Evolutionary conservation across 2,113 vertebrate genomes (phyloP).

Genomic region (Megaceryle maxima): DNA sequence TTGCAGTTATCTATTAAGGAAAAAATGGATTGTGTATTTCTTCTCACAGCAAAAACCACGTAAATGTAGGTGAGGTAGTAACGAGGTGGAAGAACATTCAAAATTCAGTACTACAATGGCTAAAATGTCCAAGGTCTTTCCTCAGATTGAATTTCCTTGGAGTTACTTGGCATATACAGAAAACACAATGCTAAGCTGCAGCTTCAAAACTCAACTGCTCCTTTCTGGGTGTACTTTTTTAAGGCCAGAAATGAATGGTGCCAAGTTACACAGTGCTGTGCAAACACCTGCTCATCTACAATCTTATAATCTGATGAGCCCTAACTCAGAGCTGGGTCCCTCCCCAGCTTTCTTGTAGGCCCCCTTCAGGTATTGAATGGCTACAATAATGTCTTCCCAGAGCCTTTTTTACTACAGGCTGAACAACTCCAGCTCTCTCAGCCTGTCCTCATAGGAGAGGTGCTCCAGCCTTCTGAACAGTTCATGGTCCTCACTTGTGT

Average conservation of each 20-base stretch:
- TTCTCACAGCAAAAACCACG: background rate
- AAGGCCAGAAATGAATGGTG: background rate
- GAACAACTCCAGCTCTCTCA: too few relatives aligned
- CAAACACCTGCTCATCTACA: fast-evolving
- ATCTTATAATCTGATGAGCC: background rate
- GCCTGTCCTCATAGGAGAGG: too few relatives aligned
- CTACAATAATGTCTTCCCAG: too few relatives aligned
- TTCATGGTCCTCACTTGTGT: background rate
- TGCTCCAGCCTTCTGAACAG: background rate
- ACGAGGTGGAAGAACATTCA: background rate
- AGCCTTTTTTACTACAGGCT: too few relatives aligned
- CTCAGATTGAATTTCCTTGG: background rate
- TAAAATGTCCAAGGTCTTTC: background rate
- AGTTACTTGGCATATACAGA: background rate
- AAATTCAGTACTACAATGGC: background rate
- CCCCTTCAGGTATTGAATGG: too few relatives aligned
- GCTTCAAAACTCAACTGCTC: background rate
- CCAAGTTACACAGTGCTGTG: fast-evolving
- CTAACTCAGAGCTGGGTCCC: background rate
- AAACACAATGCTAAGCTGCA: background rate
- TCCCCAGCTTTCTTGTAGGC: too few relatives aligned
- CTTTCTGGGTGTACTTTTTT: background rate
- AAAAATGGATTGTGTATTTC: background rate
- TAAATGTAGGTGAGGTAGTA: background rate
- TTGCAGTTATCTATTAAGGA: background rate